Evolutionary conservation across 2,797 vertebrate species (phyloP).

Genomic region (Halcyon badia): DNA sequence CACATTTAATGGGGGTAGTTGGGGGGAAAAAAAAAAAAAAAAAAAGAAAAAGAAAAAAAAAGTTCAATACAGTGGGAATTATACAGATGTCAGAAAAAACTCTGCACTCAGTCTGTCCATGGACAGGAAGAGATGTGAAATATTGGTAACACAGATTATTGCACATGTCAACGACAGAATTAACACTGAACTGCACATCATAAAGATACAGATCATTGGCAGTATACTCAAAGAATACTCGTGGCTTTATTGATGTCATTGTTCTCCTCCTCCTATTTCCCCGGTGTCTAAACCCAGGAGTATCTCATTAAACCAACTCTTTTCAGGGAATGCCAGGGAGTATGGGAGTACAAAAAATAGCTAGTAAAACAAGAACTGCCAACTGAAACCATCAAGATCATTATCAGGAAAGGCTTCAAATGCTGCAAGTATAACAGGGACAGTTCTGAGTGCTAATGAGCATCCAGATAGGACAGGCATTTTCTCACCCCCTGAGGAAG

Average conservation of each 20-base stretch:
- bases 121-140: background rate
- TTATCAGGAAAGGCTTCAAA: slow-evolving; percentile 68
- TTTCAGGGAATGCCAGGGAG: slow-evolving; percentile 1
- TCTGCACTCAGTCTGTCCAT: background rate
- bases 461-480: slow-evolving; percentile 45
- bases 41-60: background rate
- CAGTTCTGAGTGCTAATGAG: slow-evolving; percentile 61
- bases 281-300: slow-evolving; percentile 48
- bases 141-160: background rate
- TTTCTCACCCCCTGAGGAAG: slow-evolving; percentile 41
- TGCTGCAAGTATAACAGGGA: slow-evolving; percentile 29
- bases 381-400: slow-evolving; percentile 65
- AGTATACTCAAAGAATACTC: slow-evolving; percentile 16
- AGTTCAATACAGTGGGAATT: background rate
- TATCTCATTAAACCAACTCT: slow-evolving; percentile 70
- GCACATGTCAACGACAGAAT: background rate
- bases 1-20: background rate
- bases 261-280: slow-evolving; percentile 61
- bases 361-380: slow-evolving; percentile 50
- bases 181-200: slow-evolving; percentile 14
- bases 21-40: background rate
- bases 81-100: slow-evolving; percentile 21
- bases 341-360: slow-evolving; percentile 47
- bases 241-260: slow-evolving; percentile 67
- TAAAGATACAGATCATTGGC: slow-evolving; percentile 7